These are phyloP conservation scores for Sturmia bella DNA, from an alignment of 2,888 invertebrate genomes.

Conservation along the genomic window DNA sequence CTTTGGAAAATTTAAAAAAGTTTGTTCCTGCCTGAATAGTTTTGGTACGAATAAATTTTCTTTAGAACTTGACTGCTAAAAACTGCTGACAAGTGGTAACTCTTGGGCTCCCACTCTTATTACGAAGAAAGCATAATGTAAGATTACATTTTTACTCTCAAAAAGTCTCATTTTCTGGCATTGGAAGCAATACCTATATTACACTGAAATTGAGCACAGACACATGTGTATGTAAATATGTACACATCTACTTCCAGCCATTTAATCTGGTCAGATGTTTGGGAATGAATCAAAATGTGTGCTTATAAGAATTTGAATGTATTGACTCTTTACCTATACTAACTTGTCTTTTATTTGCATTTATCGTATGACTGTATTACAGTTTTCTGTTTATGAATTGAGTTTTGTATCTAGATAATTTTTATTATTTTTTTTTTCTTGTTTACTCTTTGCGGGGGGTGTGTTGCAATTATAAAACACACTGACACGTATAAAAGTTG, in stretches of 20 bases:
- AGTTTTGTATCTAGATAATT: constrained; percentile 59
- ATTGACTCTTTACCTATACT: constrained; percentile 42
- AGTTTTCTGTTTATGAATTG: constrained; percentile 62
- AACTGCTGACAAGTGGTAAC: constrained; percentile 1
- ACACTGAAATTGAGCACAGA: not conserved
- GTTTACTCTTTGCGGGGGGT: constrained; percentile 23
- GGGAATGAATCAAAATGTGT: not conserved
- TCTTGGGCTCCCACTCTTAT: constrained; percentile 1
- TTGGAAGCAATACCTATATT: constrained; percentile 31
- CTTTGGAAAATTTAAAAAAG: not conserved
- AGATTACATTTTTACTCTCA: not conserved
- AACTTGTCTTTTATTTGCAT: constrained; percentile 60
- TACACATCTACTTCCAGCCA: constrained; percentile 33
- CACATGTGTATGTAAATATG: not conserved
- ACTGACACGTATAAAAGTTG: constrained; percentile 36
- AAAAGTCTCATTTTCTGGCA: constrained; percentile 22
- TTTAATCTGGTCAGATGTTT: constrained; percentile 7
- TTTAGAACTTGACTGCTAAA: not conserved
- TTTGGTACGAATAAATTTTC: no score
- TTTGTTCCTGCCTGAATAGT: no score
- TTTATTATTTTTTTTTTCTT: constrained; percentile 21
- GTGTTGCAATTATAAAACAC: constrained; percentile 52
- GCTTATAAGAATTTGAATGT: not conserved
- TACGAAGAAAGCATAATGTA: no score
- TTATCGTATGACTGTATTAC: constrained; percentile 65